Evolutionary conservation across 2,113 vertebrate genomes (phyloP).

Genomic region (Ophthalmolycus amberensis): DNA sequence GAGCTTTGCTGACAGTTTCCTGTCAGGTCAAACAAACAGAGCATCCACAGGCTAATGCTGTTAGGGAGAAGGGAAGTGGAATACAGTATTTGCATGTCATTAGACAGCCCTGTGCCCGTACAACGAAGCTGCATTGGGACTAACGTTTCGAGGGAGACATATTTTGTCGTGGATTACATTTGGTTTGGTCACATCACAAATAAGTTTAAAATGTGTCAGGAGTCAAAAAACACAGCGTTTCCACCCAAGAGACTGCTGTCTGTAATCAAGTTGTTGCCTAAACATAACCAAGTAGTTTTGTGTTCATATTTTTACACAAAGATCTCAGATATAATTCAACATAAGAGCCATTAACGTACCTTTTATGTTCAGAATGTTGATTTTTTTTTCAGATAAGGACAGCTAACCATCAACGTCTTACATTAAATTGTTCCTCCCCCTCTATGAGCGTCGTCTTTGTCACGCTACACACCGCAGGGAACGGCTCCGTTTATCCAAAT

Average conservation of each 20-base stretch:
- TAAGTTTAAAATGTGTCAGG: too few species aligned
- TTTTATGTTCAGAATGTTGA: neutral
- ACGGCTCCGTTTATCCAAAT: slow-evolving; percentile 38
- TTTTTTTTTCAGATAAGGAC: slow-evolving; percentile 1
- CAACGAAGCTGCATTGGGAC: neutral
- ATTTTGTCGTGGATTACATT: too few species aligned
- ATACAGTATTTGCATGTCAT: neutral
- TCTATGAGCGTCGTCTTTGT: neutral
- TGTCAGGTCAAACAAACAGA: slow-evolving; percentile 27
- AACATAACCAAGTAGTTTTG: too few species aligned
- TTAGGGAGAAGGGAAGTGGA: neutral
- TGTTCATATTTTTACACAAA: slow-evolving; percentile 5
- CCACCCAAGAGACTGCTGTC: too few species aligned
- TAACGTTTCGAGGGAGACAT: neutral
- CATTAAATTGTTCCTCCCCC: neutral
- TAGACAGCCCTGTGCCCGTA: neutral
- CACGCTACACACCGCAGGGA: neutral
- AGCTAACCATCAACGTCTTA: neutral
- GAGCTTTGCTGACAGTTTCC: slow-evolving; percentile 37
- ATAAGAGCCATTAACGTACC: neutral
- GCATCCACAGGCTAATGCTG: slow-evolving; percentile 12
- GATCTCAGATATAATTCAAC: neutral
- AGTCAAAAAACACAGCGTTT: too few species aligned
- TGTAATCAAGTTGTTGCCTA: too few species aligned
- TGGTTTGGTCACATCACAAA: too few species aligned